Percentiles rank a stretch among this genome's conserved stretches.
phyloP scores from a whole-genome alignment of 2,888 invertebrate species.

The Boloria euphrosyne region DNA sequence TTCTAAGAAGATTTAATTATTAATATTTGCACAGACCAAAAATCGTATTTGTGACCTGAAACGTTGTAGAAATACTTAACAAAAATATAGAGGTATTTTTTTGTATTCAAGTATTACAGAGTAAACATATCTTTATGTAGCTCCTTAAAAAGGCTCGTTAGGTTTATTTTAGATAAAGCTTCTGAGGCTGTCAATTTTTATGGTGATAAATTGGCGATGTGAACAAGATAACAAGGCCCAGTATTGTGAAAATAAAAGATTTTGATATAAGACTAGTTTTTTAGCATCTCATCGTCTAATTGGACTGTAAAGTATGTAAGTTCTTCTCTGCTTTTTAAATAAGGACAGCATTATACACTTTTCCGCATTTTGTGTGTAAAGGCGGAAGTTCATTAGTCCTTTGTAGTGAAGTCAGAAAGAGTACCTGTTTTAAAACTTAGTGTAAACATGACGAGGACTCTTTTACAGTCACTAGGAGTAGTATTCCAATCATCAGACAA shows the following conservation, averaged over 20 bases:
- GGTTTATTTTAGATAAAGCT: conserved; percentile 13
- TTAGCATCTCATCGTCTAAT: not conserved
- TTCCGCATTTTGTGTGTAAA: conserved; percentile 4
- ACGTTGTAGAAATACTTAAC: no score
- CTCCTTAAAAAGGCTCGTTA: conserved; percentile 1
- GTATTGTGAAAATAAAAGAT: conserved; percentile 17
- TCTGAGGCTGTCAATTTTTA: conserved; percentile 17
- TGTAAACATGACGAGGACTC: not conserved
- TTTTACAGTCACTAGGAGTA: no score
- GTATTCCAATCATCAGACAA: no score
- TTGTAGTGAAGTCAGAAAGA: conserved; percentile 12
- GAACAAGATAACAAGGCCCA: conserved; percentile 21
- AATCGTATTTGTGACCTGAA: no score
- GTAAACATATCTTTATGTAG: no score
- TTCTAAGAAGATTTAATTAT: no score
- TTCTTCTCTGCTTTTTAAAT: not conserved
- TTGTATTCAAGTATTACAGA: no score
- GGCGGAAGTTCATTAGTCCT: conserved; percentile 13
- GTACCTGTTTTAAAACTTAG: conserved; percentile 17
- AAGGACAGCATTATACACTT: not conserved
- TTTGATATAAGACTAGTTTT: not conserved
- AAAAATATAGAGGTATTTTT: no score
- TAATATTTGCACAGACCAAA: no score
- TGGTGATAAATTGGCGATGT: conserved; percentile 23
- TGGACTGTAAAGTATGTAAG: not conserved